Base-by-base conservation (phyloP, 2,113 vertebrate genomes). In the Microtus richardsoni region DNA sequence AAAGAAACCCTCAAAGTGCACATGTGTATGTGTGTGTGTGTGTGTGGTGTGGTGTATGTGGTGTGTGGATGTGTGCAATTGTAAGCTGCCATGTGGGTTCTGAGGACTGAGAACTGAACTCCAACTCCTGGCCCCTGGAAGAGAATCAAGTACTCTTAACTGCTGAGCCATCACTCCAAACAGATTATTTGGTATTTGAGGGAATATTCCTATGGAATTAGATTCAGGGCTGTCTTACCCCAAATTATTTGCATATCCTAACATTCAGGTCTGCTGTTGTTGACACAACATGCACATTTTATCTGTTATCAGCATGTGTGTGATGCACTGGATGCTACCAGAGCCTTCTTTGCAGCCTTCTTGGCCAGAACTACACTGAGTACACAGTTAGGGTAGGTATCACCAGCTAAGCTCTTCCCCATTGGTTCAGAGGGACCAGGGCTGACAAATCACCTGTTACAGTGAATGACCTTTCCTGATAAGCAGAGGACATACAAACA, bases 281-380 rank as follows among this genome's bases (percentile, higher is more conserved):
- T 82, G 60, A 75, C 4, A 7, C 30, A 39, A 21, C 44, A 11
- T 4, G 12, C 7, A 7, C 41, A 12, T 52, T 89, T 85, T 58
- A 91, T 58, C 78, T 91, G 88, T 52, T 78, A 91, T 12, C 22
- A 22, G 10, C 19, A 19, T 0, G 47, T 19, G 5, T 78, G 28
- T 58, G 64, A 96, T 71, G 44, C 83, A 11, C 14, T 39, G 62
- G 84, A 39, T 60, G 94, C 84, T 95, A 91, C 97, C 79, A 39
- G 24, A 88, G 90, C 66, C 83, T 80, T 66, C 93, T 64, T 26
- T 95, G 64, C 16, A 60, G 78, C 39, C 90, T 87, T 49, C 30
- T 87, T 64, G 41, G 71, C 85, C 80, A 75, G 94, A 89, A 97
- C 86, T 22, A 68, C 75, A 5, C 70, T 62, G 74, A 94, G 60